A percentile compares a stretch with the other conserved stretches of the same genome.
These are phyloP conservation scores for Drosophila hydei DNA, from an alignment of 1,140 invertebrate species.

Conservation along the genomic window DNA sequence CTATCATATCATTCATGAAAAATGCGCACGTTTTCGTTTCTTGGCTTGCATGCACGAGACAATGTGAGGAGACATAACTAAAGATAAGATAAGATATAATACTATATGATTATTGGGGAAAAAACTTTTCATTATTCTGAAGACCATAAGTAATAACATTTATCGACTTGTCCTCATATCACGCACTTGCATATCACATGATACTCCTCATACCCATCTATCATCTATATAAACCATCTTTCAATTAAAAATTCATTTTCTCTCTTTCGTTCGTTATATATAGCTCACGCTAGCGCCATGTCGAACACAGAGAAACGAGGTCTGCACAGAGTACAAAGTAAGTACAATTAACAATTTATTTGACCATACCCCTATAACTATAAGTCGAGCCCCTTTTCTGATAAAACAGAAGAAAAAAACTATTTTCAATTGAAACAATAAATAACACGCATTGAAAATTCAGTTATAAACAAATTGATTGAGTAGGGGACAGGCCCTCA, in stretches of 20 bases:
- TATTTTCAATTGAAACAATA: conserved; percentile 7
- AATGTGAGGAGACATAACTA: background rate
- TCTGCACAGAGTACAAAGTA: conserved; percentile 68
- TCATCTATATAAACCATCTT: conserved; percentile 11
- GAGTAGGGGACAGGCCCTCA: conserved; percentile 21
- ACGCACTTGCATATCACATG: conserved; percentile 38
- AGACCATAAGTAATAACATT: conserved; percentile 15
- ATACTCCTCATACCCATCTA: background rate
- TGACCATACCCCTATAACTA: conserved; percentile 6
- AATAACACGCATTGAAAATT: conserved; percentile 28
- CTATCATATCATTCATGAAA: conserved; percentile 17
- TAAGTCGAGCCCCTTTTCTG: conserved; percentile 58
- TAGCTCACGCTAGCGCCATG: conserved; percentile 48
- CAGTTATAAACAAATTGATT: conserved; percentile 62
- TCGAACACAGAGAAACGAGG: conserved; percentile 75
- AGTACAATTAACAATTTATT: conserved; percentile 44
- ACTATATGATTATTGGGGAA: background rate
- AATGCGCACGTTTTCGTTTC: conserved; percentile 26
- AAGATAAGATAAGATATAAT: conserved; percentile 24
- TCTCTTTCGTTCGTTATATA: conserved; percentile 55
- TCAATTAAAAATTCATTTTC: conserved; percentile 41
- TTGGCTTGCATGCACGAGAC: conserved; percentile 26
- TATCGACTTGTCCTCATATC: conserved; percentile 14
- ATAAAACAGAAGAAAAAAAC: background rate
- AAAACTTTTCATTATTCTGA: conserved; percentile 19